These are phyloP conservation scores for Halictus quadricinctus DNA, from an alignment of 2,888 invertebrate genomes.

Conservation along the genomic window DNA sequence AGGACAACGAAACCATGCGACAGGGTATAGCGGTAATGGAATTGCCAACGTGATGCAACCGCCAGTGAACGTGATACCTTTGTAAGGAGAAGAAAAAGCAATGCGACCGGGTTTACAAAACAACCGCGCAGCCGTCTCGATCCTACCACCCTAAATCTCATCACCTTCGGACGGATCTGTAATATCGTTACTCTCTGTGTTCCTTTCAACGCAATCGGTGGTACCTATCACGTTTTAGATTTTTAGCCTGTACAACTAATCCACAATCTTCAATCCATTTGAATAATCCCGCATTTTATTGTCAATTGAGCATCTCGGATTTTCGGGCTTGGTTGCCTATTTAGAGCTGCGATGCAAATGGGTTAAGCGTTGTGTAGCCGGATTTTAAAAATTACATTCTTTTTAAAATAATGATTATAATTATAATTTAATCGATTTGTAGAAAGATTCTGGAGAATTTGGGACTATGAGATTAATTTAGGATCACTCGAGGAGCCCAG, in stretches of 20 bases:
- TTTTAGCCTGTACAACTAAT: no score
- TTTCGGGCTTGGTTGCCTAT: no score
- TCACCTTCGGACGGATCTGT: neutral
- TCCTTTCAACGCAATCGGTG: neutral
- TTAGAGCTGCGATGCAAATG: no score
- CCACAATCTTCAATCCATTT: no score
- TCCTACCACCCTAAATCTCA: neutral
- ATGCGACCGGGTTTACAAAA: constrained; percentile 5
- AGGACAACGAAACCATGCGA: constrained; percentile 24
- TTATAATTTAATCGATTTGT: neutral
- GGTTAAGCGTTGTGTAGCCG: no score
- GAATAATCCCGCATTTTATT: neutral
- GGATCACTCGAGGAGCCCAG: neutral
- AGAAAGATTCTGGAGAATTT: neutral
- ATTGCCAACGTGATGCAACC: constrained; percentile 9
- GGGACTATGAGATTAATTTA: neutral
- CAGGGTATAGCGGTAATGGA: constrained; percentile 20
- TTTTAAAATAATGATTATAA: neutral
- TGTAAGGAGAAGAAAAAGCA: neutral
- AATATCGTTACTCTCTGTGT: neutral
- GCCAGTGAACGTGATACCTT: constrained; percentile 9
- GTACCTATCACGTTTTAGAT: no score
- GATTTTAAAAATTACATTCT: neutral
- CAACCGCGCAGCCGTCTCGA: neutral
- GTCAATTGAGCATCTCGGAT: neutral